Evolutionary conservation across 2,888 invertebrate species (phyloP), one percentile per base, ranked within the genome.

Genomic region (Pelosia muscerda): DNA sequence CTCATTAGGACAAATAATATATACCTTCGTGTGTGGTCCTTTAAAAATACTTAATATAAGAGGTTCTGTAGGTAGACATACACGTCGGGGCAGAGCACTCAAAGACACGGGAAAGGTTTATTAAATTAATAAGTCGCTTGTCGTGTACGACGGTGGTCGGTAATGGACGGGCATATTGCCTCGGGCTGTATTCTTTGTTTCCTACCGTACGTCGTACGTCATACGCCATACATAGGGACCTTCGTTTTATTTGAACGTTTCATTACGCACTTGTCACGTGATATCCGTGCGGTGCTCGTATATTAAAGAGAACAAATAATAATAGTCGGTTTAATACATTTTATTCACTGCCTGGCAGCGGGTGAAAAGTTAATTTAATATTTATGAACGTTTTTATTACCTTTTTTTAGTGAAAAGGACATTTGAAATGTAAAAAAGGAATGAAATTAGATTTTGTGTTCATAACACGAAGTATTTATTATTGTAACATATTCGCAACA

Each of bases 101-200:
- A 3, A 38, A 59, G 59, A 38, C 23, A 38, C 34, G 59, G 59
- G 19, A 10, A 19, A 15, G 8, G 23, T 23, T 34, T 59, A 59
- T 59, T 59, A 10, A 59, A 38, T 59, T 59, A 59, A 59, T 23
- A 38, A 15, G 23, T 59, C 19, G 19, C 59, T 59, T 59, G 34
- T 59, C 59, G 59, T 22, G 22, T 10, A 34, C 58, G 22, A 22
- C 58, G 58, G 22, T 31, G 58, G 31, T 19, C 38, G 34, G 13
- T 59, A 59, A 59, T 59, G 59, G 19, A 38, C 59, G 28, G 56
- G 4, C 58, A 1, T 23, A 15, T 34, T 23, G 34, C 59, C 34
- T 34, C 34, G 34, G 23, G 59, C 11, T 10, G 13, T 38, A 15
- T 23, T 34, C 38, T 38, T 38, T 38, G 23, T 59, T 23, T 49